phyloP scores from a whole-genome alignment of 2,888 invertebrate species.

The Helleia helle region DNA sequence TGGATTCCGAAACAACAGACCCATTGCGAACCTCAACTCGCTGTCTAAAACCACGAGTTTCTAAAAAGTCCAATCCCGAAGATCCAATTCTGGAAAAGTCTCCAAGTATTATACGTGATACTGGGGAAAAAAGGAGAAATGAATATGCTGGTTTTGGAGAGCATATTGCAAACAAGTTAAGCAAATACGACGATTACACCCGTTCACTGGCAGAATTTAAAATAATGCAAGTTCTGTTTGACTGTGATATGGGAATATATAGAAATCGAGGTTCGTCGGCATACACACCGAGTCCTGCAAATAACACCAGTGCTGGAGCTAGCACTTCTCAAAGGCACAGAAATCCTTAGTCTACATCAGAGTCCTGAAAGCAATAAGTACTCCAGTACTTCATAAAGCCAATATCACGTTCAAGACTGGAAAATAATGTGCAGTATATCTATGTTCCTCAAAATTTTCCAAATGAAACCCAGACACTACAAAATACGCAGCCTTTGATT shows the following conservation, averaged over 20 bases:
- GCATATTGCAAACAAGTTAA: slow-evolving; percentile 19
- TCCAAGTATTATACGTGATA: slow-evolving; percentile 15
- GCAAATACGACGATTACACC: slow-evolving; percentile 19
- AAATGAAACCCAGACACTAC: too few relatives aligned
- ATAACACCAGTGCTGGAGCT: neutral
- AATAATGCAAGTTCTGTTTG: slow-evolving; percentile 19
- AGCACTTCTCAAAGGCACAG: too few relatives aligned
- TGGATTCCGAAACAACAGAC: neutral
- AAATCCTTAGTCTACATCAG: too few relatives aligned
- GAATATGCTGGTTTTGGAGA: slow-evolving; percentile 19
- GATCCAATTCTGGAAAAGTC: slow-evolving; percentile 17
- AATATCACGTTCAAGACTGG: neutral
- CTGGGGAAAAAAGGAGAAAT: slow-evolving; percentile 13
- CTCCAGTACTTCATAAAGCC: too few relatives aligned
- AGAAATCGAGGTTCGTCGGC: slow-evolving; percentile 5
- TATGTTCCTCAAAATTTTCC: too few relatives aligned
- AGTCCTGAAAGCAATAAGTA: too few relatives aligned
- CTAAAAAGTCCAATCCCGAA: slow-evolving; percentile 1
- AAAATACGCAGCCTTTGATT: too few relatives aligned
- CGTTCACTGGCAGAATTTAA: slow-evolving; percentile 19
- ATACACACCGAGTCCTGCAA: neutral
- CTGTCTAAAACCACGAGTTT: neutral
- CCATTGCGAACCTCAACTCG: neutral
- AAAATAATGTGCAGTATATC: neutral
- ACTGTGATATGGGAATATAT: slow-evolving; percentile 15